phyloP scores from a whole-genome alignment of 2,888 invertebrate species.

The Perdita meconis region DNA sequence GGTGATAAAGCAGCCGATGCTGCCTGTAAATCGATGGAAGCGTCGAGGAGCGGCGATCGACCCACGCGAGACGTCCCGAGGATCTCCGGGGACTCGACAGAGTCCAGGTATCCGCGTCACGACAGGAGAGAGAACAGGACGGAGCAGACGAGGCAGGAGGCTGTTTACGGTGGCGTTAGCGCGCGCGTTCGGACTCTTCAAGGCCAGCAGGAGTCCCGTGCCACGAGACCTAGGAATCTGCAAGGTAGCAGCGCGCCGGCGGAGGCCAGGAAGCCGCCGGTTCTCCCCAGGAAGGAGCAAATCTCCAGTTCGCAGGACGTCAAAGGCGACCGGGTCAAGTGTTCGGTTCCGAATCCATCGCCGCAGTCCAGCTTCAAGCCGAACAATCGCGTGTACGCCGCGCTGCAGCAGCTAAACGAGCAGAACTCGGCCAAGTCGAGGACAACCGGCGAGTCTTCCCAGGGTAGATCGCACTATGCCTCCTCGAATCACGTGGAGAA shows the following conservation, averaged over 20 bases:
- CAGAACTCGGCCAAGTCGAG: constrained; percentile 59
- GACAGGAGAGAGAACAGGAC: constrained; percentile 39
- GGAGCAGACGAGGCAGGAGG: constrained; percentile 57
- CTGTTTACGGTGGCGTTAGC: constrained; percentile 66
- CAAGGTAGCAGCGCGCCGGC: constrained; percentile 43
- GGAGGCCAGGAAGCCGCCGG: constrained; percentile 71
- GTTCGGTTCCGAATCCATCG: constrained; percentile 2
- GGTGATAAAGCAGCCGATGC: constrained; percentile 67
- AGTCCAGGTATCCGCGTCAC: constrained; percentile 19
- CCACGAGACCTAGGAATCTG: constrained; percentile 48
- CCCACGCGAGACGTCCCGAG: constrained; percentile 48
- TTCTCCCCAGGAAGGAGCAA: constrained; percentile 67
- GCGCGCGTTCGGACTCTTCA: constrained; percentile 67
- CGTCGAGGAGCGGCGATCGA: constrained; percentile 46
- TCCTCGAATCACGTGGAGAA: constrained; percentile 76
- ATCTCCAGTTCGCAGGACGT: constrained; percentile 64
- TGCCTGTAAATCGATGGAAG: constrained; percentile 65
- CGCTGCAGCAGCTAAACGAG: constrained; percentile 67
- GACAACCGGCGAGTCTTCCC: constrained; percentile 38
- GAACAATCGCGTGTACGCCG: constrained; percentile 68
- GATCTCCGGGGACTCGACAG: constrained; percentile 35
- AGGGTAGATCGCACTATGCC: constrained; percentile 63
- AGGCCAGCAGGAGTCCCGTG: constrained; percentile 62
- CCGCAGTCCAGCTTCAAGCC: constrained; percentile 77
- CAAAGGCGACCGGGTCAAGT: constrained; percentile 44